Evolutionary conservation across 2,888 invertebrate genomes (phyloP).

Genomic region (Sarcophaga subvicina): DNA sequence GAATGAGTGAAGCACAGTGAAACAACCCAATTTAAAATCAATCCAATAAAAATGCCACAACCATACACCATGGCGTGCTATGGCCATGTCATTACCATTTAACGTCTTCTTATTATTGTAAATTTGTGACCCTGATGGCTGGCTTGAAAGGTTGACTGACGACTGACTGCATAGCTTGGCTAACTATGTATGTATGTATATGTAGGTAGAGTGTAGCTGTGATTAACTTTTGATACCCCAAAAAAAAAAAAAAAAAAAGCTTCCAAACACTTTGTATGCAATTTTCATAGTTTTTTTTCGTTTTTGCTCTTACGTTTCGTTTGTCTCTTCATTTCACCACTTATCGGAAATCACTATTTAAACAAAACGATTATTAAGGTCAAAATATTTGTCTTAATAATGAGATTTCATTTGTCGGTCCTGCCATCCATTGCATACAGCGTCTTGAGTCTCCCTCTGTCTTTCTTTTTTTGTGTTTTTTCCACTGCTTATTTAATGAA

Average conservation of each 20-base stretch:
- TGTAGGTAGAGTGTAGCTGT: background rate
- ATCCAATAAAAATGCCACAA: slow-evolving; percentile 3
- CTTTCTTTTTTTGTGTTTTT: background rate
- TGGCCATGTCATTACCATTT: background rate
- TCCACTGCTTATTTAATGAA: slow-evolving; percentile 51
- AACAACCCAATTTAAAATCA: background rate
- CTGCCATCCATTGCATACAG: slow-evolving; percentile 7
- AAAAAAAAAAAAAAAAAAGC: no score
- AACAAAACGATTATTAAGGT: slow-evolving; percentile 66
- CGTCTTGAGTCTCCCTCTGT: background rate
- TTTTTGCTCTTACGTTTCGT: slow-evolving; percentile 3
- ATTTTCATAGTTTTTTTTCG: slow-evolving; percentile 19
- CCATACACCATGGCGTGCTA: background rate
- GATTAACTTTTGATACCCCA: background rate
- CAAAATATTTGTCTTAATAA: slow-evolving; percentile 66
- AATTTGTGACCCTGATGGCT: background rate
- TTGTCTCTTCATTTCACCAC: slow-evolving; percentile 20
- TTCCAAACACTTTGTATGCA: slow-evolving; percentile 26
- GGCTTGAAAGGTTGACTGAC: background rate
- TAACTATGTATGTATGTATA: no score
- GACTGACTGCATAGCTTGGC: background rate
- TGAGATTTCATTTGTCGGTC: slow-evolving; percentile 44
- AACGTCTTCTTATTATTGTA: background rate
- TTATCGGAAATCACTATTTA: slow-evolving; percentile 60
- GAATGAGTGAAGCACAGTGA: background rate